These are phyloP conservation scores for Rhadinocentrus ornatus DNA, from an alignment of 2,797 vertebrate genomes.

Conservation along the genomic window DNA sequence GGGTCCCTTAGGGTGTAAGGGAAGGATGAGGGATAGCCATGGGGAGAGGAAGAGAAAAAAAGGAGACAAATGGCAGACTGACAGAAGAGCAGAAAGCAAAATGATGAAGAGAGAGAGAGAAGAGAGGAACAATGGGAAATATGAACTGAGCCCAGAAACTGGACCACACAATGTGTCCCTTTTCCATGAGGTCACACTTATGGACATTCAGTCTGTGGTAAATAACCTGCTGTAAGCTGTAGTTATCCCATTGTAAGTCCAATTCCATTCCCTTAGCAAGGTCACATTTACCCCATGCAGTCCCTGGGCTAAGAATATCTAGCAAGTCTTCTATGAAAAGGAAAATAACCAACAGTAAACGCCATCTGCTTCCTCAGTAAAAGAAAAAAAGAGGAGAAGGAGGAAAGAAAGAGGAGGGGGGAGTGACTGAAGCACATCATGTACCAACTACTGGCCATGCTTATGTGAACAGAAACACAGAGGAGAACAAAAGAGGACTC, in stretches of 20 bases:
- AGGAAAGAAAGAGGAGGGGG: slow-evolving; percentile 52
- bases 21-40: slow-evolving; percentile 45
- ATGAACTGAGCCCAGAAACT: slow-evolving; percentile 36
- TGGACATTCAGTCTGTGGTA: slow-evolving; percentile 26
- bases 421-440: slow-evolving; percentile 72
- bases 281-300: slow-evolving; percentile 67
- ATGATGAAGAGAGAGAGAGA: slow-evolving; percentile 33
- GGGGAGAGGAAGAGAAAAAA: slow-evolving; percentile 42
- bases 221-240: slow-evolving; percentile 33
- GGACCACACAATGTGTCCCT: slow-evolving; percentile 13
- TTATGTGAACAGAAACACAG: slow-evolving; percentile 59
- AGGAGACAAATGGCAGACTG: slow-evolving; percentile 58
- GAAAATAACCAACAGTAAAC: slow-evolving; percentile 75
- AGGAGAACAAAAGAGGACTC: slow-evolving; percentile 67
- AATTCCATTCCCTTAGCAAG: slow-evolving; percentile 62
- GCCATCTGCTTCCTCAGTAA: slow-evolving; percentile 78
- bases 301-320: slow-evolving; percentile 72
- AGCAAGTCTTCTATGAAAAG: slow-evolving; percentile 67
- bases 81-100: slow-evolving; percentile 54
- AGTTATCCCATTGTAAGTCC: slow-evolving; percentile 42
- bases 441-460: slow-evolving; percentile 74
- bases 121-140: slow-evolving; percentile 43
- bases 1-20: slow-evolving; percentile 71
- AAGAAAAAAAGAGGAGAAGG: slow-evolving; percentile 72
- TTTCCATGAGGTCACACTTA: slow-evolving; percentile 26